phyloP scores from a whole-genome alignment of 2,113 vertebrate genomes.

The Pelobates fuscus region DNA sequence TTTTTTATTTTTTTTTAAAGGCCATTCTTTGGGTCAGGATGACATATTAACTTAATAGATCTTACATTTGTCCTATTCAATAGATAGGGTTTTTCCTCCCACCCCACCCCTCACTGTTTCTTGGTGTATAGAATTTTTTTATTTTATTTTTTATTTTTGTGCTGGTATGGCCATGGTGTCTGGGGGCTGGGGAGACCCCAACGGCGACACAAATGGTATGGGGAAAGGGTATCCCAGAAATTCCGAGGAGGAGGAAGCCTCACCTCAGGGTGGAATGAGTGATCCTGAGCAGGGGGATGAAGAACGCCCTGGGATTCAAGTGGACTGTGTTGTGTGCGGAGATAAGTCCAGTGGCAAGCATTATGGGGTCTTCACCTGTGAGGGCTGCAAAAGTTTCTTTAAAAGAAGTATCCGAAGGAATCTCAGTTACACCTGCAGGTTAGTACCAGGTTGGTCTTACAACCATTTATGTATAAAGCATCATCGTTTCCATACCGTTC shows the following conservation, averaged over 20 bases:
- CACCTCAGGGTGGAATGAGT: constrained; percentile 84
- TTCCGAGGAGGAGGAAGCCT: constrained; percentile 78
- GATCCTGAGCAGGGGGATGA: constrained; percentile 84
- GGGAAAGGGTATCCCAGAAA: constrained; percentile 75
- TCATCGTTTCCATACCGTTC: too few species aligned
- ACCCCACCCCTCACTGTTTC: too few species aligned
- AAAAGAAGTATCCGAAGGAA: constrained; percentile 89
- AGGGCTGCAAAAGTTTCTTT: constrained; percentile 95
- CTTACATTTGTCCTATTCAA: too few species aligned
- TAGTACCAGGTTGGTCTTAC: too few species aligned
- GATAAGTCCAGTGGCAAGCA: constrained; percentile 92
- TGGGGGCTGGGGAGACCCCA: constrained; percentile 89
- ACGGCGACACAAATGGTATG: constrained; percentile 78
- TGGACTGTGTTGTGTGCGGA: constrained; percentile 90
- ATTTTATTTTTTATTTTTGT: constrained; percentile 3
- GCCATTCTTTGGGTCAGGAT: too few species aligned
- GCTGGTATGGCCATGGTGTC: constrained; percentile 89
- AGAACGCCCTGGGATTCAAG: constrained; percentile 82
- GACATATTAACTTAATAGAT: too few species aligned
- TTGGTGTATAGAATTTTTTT: background rate
- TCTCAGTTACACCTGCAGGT: constrained; percentile 94
- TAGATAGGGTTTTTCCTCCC: too few species aligned
- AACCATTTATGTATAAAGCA: background rate
- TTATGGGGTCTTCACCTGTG: constrained; percentile 92
- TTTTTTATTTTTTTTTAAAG: too few species aligned